Evolutionary conservation across 2,113 vertebrate genomes (phyloP), one percentile per base, ranked within the genome.

Genomic region (Neopipo cinnamomea): DNA sequence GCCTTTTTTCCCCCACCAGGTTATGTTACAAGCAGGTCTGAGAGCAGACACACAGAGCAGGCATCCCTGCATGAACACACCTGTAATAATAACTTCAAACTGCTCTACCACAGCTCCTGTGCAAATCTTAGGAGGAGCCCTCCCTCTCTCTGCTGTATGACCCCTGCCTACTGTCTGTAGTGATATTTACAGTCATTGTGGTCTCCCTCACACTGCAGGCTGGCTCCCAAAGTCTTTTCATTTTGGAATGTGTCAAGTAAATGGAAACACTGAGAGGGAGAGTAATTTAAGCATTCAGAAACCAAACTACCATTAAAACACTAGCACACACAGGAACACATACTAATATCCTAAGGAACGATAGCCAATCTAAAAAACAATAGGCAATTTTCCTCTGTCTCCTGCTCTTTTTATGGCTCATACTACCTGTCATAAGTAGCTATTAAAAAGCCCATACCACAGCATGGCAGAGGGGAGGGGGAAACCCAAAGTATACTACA

Each of bases 341-440:
- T 2, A 14, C 83, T 68, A 55, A 79, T 73, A 73, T 63, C 63
- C 72, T 42, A 17, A 70, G 76, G 53, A 95, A 39, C 6, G 5
- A 20, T 2, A 82, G 80, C 80, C 88, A 89, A 50, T 61, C 52
- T 85, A 41, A 70, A 85, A 88, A 95, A 91, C 86, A 95, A 88
- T 24, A 27, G 91, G 78, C 70, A 81, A 91, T 94, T 91, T 92
- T 78, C 61, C 84, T 67, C 86, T 77, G 63, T 74, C 76, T 84
- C 80, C 61, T 7, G 3, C 56, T 86, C 39, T 74, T 76, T 73
- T 46, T 46, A 30, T 62, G 85, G 79, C 85, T 81, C 14, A 21
- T 27, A 11, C 52, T 79, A 90, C 95, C 93, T 97, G 93, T 72
- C 90, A 72, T 30, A 78, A 78, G 55, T 25, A 72, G 70, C 85